phyloP scores from a whole-genome alignment of 1,140 invertebrate species.

The Drosophila tani region DNA sequence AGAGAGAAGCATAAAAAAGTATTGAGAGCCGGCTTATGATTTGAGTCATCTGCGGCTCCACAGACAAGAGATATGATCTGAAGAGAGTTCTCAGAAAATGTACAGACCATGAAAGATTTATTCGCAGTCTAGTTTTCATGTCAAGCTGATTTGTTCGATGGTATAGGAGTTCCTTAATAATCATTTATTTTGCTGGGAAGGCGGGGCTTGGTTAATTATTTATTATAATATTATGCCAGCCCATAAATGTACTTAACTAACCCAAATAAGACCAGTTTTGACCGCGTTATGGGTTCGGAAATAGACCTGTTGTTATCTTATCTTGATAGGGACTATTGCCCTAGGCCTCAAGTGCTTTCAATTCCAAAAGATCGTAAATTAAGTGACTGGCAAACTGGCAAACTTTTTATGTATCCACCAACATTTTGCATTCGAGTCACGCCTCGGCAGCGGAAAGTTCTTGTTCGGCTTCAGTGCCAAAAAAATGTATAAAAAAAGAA shows the following conservation, averaged over 20 bases:
- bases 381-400: background rate
- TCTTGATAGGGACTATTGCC: conserved; percentile 3
- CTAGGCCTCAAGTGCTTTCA: background rate
- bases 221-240: background rate
- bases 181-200: background rate
- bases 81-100: conserved; percentile 8
- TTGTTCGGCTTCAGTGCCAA: conserved; percentile 15
- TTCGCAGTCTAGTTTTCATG: conserved; percentile 1
- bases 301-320: conserved; percentile 10
- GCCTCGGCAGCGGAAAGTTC: background rate
- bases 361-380: background rate
- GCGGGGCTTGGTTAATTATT: background rate
- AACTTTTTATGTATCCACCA: background rate
- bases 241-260: background rate
- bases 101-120: conserved; percentile 1
- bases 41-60: conserved; percentile 18
- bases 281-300: background rate
- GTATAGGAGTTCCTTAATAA: background rate
- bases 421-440: conserved; percentile 15
- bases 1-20: background rate
- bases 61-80: conserved; percentile 5
- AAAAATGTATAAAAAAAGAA: background rate
- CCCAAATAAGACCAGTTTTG: background rate
- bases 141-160: background rate
- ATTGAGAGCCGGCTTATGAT: conserved; percentile 4